These are phyloP conservation scores for Schizothorax lantsangensis DNA, from an alignment of 2,797 vertebrate genomes.

Conservation along the genomic window DNA sequence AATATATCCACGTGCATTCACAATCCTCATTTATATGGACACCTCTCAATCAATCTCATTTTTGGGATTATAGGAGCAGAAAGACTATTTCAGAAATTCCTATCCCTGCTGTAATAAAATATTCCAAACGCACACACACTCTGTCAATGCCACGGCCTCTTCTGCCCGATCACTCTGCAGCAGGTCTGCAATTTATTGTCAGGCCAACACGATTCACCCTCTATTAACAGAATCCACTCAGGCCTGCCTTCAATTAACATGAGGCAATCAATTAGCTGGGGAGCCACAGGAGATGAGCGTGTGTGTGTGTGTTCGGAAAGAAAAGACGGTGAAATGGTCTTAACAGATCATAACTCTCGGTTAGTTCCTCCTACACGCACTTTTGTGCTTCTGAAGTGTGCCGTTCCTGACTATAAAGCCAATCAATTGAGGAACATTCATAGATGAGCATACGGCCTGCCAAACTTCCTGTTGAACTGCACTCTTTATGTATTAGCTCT, in stretches of 20 bases:
- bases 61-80: conserved; percentile 19
- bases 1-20: conserved; percentile 29
- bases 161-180: conserved; percentile 68
- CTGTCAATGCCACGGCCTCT: conserved; percentile 56
- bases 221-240: conserved; percentile 79
- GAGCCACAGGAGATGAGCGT: conserved; percentile 61
- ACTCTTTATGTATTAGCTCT: conserved; percentile 19
- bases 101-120: neutral
- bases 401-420: conserved; percentile 5
- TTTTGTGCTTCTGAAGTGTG: conserved; percentile 7
- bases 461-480: conserved; percentile 14
- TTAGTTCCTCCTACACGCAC: conserved; percentile 36
- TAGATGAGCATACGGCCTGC: conserved; percentile 12
- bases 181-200: conserved; percentile 72
- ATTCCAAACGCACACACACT: conserved; percentile 51
- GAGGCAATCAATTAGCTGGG: conserved; percentile 76
- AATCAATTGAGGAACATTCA: conserved; percentile 32
- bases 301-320: conserved; percentile 44
- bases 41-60: conserved; percentile 38
- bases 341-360: conserved; percentile 54
- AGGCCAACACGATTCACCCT: conserved; percentile 69
- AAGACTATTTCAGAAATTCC: conserved; percentile 29
- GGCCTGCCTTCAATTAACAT: conserved; percentile 76
- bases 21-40: conserved; percentile 32
- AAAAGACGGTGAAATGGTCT: conserved; percentile 45